A percentile compares a stretch with the other conserved stretches of the same genome.
These are phyloP conservation scores for Pica pica DNA, from an alignment of 2,113 vertebrate species.

Conservation along the genomic window DNA sequence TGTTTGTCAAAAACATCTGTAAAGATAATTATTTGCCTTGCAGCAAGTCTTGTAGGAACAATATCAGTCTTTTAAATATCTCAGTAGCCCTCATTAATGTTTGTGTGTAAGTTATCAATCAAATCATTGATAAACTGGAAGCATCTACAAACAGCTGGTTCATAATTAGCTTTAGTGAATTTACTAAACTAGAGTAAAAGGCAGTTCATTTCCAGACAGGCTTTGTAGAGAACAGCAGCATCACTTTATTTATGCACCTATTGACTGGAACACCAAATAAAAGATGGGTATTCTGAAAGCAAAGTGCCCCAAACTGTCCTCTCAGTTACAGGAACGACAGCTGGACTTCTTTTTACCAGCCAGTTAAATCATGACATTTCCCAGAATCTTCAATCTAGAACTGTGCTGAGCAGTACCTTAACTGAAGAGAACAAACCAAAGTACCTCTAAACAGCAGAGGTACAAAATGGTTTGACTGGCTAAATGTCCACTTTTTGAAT, in stretches of 20 bases:
- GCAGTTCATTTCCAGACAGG: not conserved
- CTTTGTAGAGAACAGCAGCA: not conserved
- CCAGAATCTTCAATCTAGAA: not conserved
- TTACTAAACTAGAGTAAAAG: not conserved
- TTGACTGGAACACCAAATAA: not conserved
- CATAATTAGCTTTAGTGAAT: not conserved
- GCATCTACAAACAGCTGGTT: not conserved
- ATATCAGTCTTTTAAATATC: not conserved
- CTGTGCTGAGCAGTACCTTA: not conserved
- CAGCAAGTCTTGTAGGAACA: not conserved
- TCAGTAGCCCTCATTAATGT: not conserved
- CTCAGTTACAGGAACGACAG: not conserved
- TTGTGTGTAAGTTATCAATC: slow-evolving; percentile 13
- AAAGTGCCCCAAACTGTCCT: not conserved
- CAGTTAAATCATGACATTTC: not conserved
- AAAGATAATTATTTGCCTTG: slow-evolving; percentile 17
- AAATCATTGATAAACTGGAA: not conserved
- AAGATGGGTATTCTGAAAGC: not conserved
- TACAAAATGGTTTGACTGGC: not conserved
- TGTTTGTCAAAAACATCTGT: not conserved
- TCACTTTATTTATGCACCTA: not conserved
- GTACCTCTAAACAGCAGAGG: not conserved
- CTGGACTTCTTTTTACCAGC: not conserved
- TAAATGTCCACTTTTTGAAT: not conserved
- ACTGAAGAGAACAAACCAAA: not conserved